Percentiles rank a stretch among this genome's conserved stretches.
These are phyloP conservation scores for Brachyhypopomus occidentalis DNA, from an alignment of 2,113 vertebrate species.

Conservation along the genomic window DNA sequence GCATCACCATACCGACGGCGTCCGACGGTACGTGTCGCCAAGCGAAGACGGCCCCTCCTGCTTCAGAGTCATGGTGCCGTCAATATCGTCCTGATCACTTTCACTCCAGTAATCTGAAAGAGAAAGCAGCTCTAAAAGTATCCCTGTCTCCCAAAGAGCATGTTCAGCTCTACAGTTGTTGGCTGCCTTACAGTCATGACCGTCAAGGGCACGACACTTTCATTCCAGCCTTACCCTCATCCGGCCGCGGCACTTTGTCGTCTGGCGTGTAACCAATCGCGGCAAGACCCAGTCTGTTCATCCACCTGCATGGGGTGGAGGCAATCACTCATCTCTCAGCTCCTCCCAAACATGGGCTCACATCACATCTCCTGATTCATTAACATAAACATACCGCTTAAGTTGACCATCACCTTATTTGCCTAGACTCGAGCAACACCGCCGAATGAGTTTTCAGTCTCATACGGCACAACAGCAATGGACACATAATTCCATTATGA, in stretches of 20 bases:
- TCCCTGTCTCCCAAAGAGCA: not conserved
- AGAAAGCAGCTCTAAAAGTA: not conserved
- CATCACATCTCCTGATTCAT: not conserved
- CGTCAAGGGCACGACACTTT: not conserved
- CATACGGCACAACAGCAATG: too few species aligned
- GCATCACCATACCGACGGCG: constrained; percentile 79
- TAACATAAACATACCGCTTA: too few species aligned
- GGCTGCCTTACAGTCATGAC: not conserved
- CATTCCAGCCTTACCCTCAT: constrained; percentile 80
- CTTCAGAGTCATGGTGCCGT: constrained; percentile 86
- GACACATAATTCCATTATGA: too few species aligned
- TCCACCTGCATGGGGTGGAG: constrained; percentile 76
- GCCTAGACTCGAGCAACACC: too few species aligned
- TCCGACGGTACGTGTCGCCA: constrained; percentile 77
- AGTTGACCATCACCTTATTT: too few species aligned
- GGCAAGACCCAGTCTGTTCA: constrained; percentile 89
- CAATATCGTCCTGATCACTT: constrained; percentile 88
- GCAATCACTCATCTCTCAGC: too few species aligned
- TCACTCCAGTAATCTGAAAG: constrained; percentile 91
- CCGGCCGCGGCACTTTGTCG: constrained; percentile 85
- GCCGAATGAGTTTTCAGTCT: too few species aligned
- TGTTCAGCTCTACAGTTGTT: not conserved
- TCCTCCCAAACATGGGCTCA: not conserved
- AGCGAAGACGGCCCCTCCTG: constrained; percentile 73
- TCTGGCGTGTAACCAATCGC: constrained; percentile 91